Percentiles rank a stretch among this genome's conserved stretches.
Conservation (phyloP, 2,888 invertebrate species). For the Drosophila kokeensis region DNA sequence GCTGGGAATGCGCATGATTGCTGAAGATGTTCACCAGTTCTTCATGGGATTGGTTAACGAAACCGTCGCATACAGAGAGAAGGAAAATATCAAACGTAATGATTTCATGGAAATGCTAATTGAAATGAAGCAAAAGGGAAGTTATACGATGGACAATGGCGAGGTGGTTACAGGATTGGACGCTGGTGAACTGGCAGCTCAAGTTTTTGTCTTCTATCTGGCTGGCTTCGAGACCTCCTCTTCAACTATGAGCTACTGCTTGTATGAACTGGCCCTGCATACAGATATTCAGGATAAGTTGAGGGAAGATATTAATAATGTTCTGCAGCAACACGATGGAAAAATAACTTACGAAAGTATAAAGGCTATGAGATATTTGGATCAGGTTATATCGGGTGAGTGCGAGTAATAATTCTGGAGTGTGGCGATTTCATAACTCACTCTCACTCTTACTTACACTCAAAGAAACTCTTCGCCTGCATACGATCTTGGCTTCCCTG, state of each 20-base stretch:
- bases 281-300: conserved; percentile 85
- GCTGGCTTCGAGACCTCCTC: conserved; percentile 87
- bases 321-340: conserved; percentile 82
- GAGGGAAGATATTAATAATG: conserved; percentile 84
- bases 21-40: conserved; percentile 75
- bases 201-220: conserved; percentile 86
- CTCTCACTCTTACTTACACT: background rate
- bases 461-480: no score
- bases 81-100: conserved; percentile 82
- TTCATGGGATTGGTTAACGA: conserved; percentile 82
- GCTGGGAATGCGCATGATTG: conserved; percentile 63
- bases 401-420: background rate
- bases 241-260: conserved; percentile 84
- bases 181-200: conserved; percentile 86
- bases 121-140: conserved; percentile 81
- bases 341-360: conserved; percentile 83
- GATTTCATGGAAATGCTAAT: conserved; percentile 86
- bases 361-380: conserved; percentile 85
- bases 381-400: conserved; percentile 85
- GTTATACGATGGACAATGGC: conserved; percentile 66
- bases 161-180: conserved; percentile 62
- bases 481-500: no score
- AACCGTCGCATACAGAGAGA: conserved; percentile 83
- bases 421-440: background rate
- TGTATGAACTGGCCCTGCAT: conserved; percentile 86